Evolutionary conservation across 2,888 invertebrate species (phyloP), one percentile per base, ranked within the genome.

Genomic region (Penaeus monodon): DNA sequence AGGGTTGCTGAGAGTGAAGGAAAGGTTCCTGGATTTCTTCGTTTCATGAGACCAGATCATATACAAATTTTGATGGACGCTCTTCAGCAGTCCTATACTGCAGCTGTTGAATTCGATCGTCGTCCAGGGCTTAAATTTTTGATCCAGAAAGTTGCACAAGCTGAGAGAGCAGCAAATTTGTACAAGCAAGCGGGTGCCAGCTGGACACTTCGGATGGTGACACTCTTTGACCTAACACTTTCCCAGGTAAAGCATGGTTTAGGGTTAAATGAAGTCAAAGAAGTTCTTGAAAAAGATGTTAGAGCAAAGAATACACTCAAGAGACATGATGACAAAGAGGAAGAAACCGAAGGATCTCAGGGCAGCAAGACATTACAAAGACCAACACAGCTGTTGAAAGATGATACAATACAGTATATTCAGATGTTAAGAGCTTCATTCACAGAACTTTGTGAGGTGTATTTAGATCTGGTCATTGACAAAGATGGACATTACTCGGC

Each of bases 91-190:
- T 97, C 98, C 3, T 96, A 97, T 91, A 94, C 94, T 83, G 94
- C 96, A 87, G 96, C 98, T 0, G 94, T 95, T 92, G 96, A 96
- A 91, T 98, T 98, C 92, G 98, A 98, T 92, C 94, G 95, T 17
- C 94, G 98, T 64, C 98, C 98, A 0, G 98, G 98, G 0, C 93
- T 98, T 33, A 98, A 98, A 92, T 98, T 98, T 92, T 94, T 98
- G 6, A 95, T 98, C 89, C 98, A 98, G 92, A 98, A 98, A 93
- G 97, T 97, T 0, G 96, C 96, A 0, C 96, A 96, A 91, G 94
- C 97, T 90, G 96, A 96, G 88, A 95, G 96, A 91, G 96, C 97
- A 8, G 97, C 97, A 2, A 97, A 97, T 92, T 93, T 97, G n/a
- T 97, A 97, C 92, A 96, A 96, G 88, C 98, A 98, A 93, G 97